Base-by-base conservation (phyloP, 2,888 invertebrate species). In the Venustoraphidia nigricollis region DNA sequence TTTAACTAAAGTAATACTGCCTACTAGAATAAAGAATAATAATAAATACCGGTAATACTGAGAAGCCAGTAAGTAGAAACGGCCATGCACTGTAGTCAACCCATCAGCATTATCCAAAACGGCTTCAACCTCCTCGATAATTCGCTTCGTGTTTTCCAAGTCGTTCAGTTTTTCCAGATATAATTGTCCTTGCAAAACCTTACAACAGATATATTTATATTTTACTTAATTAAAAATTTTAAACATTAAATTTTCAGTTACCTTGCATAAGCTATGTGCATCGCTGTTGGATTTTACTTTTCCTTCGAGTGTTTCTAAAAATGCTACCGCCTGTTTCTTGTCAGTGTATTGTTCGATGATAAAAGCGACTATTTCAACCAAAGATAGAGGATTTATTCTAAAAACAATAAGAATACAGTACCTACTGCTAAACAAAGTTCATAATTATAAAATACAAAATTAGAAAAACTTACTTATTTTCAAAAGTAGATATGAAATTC, bases 21-120 rank as follows among this genome's bases (percentile, higher is more conserved):
- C 5, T 27, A 27, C 27, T 27, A 6, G 27, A 27, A 27, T 6
- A 27, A 27, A 27, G 6, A 27, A 6, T 27, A 27, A 6, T 27
- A 27, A 5, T 37, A 65, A 62, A 42, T 63, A 79, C 66, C 87
- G 79, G 65, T 94, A 93, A 60, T 94, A 88, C 57, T 92, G 87
- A 2, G 93, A 91, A 5, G 94, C 92, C 3, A 96, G 71, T 55
- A 92, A 81, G 62, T 95, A 97, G 66, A 91, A 97, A 60, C 91
- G 76, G 34, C 92, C 93, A 62, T 97, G 96, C 0, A 96, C 94
- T 0, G 90, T 75, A 0, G 93, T 92, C 3, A 96, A 83, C 34
- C 94, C 94, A 61, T 95, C 93, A 0, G 91, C 82, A 56, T 85
- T 84, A 57, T 94, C 92, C 11, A 97, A 68, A 11, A 87, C 79